Base-by-base conservation (phyloP, 2,797 vertebrate species). In the Poecilia picta region DNA sequence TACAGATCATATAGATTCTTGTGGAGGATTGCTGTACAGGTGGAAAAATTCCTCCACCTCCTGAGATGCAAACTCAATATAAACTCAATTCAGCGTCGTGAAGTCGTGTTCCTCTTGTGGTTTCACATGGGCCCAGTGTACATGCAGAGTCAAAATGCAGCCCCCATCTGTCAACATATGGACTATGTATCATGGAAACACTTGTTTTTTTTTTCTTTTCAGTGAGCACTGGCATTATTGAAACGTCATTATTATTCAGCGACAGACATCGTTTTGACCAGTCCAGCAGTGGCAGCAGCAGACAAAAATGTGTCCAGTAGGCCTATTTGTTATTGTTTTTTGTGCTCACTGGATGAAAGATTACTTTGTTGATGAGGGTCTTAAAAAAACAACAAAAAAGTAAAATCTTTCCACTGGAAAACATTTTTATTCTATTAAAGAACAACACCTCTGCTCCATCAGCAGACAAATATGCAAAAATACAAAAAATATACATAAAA, bases 161-260 rank as follows among this genome's bases (percentile, higher is more conserved):
- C 49, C 45, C 28, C 13, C 66, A 33, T 78, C 77, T 73, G 55
- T 81, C 73, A 79, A 71, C 43, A 72, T 55, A 78, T 72, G 28
- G 41, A n/a, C 51, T 43, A 1, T 57, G n/a, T 4, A 5, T 51
- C 23, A 62, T 20, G 28, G 71, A 79, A 74, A 16, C 71, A 81
- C 28, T 81, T 87, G 85, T 85, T 85, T 76, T 75, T 73, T 85
- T 85, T 76, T 75, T 75, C 81, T 74, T 84, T 85, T 82, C 51
- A 80, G 72, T 47, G 74, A 53, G 43, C 57, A 39, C 25, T 57
- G 47, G 64, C 51, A 68, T 81, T 6, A 53, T 78, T 81, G 74
- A 85, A 81, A 86, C 72, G 75, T 78, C 41, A 70, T 78, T 36
- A 68, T 77, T 84, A 84, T 72, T 74, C 51, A 55, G 64, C 66